These are phyloP conservation scores for Austrofundulus limnaeus DNA, from an alignment of 2,113 vertebrate genomes.

Conservation along the genomic window DNA sequence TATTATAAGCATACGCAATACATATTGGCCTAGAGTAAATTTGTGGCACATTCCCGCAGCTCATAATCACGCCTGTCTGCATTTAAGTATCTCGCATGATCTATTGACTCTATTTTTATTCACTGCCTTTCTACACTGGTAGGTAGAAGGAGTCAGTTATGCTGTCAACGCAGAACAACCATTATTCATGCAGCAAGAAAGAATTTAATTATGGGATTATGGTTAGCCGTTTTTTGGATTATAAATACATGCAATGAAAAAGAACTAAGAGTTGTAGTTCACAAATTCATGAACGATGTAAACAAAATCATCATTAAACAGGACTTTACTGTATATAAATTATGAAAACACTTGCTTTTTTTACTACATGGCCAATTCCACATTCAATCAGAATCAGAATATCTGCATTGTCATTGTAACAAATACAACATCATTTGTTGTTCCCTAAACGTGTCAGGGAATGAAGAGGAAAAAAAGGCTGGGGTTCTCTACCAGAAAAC, in stretches of 20 bases:
- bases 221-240: constrained; percentile 12
- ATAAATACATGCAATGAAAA: constrained; percentile 7
- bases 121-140: constrained; percentile 68
- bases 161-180: constrained; percentile 55
- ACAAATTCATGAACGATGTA: not conserved
- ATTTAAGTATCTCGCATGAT: constrained; percentile 79
- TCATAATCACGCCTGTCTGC: constrained; percentile 81
- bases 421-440: no score
- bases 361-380: no score
- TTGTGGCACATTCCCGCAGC: constrained; percentile 74
- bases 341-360: no score
- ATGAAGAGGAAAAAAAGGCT: no score
- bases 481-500: no score
- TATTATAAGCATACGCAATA: constrained; percentile 82
- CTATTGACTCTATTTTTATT: constrained; percentile 82
- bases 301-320: no score
- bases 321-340: no score
- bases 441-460: no score
- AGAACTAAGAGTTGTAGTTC: not conserved
- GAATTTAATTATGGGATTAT: constrained; percentile 39
- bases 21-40: constrained; percentile 78
- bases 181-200: constrained; percentile 53
- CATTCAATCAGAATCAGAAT: no score
- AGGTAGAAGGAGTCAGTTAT: constrained; percentile 61
- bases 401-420: no score